Evolutionary conservation across 2,888 invertebrate species (phyloP), one percentile per base, ranked within the genome.

Genomic region (Lithophane socia): DNA sequence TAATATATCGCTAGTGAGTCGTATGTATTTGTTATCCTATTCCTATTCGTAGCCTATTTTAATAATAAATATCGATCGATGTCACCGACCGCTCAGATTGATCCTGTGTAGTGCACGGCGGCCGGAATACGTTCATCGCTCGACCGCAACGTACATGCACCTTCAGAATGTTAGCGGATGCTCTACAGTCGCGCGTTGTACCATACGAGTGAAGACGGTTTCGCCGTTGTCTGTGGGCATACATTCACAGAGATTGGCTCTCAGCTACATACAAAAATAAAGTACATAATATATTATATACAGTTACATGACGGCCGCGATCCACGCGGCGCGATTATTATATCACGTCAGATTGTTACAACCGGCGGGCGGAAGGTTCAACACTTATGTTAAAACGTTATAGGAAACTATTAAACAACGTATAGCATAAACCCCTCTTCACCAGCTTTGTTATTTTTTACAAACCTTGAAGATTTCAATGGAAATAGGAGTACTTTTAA

Each of bases 191-290:
- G 47, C 18, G 37, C 61, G 77, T 61, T 73, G 83, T 77, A 82
- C 70, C 71, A 56, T 56, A 70, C 69, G 69, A 54, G 37, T 37
- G 64, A 56, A 54, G 44, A 71, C 69, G 44, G n/a, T 79, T 68
- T 16, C 37, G 73, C 70, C 80, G 56, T 63, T 52, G 58, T 56
- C 63, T 63, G 75, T 56, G 66, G 47, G 72, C 68, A 73, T 69
- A 80, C 73, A 78, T 70, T 60, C 56, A 74, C 77, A 74, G 56
- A 42, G 63, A 66, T 61, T 29, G 73, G 66, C 64, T 72, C 63
- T 66, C 71, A 24, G 61, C 71, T 84, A 79, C 82, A 80, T 89
- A 90, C 80, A 88, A 90, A 90, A 90, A 90, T 89, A 88, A 89
- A 85, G 83, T 88, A 71, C 73, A 71, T 75, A 79, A 74, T 79